Conservation (phyloP, 2,888 invertebrate species). For the Scelioninae gen. 1 region DNA sequence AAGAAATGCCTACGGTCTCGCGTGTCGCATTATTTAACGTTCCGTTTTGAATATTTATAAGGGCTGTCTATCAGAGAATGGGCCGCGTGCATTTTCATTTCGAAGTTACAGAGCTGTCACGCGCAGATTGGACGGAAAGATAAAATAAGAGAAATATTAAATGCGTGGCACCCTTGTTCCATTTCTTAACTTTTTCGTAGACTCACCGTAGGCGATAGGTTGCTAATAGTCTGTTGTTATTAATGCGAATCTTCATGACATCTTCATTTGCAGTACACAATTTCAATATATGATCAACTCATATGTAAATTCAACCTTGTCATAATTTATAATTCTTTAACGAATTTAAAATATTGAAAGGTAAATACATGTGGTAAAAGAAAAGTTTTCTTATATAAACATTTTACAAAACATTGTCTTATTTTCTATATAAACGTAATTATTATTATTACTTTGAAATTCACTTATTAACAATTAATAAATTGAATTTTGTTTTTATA, state of each 20-base stretch:
- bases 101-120: constrained; percentile 80
- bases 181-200: constrained; percentile 51
- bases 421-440: no score
- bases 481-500: no score
- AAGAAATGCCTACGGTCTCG: constrained; percentile 82
- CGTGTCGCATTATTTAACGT: constrained; percentile 82
- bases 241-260: constrained; percentile 41
- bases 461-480: no score
- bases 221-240: constrained; percentile 52
- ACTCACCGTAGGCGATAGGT: constrained; percentile 42
- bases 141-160: constrained; percentile 82
- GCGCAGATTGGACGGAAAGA: constrained; percentile 79
- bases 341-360: neutral
- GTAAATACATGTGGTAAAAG: neutral
- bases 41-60: constrained; percentile 82
- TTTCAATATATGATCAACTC: constrained; percentile 8
- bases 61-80: constrained; percentile 79
- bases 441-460: no score
- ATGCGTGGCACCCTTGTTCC: constrained; percentile 63
- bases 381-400: no score
- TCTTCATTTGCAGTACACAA: constrained; percentile 32
- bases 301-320: constrained; percentile 7
- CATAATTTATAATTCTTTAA: constrained; percentile 29
- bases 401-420: no score
- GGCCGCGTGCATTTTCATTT: constrained; percentile 80